Conservation (phyloP, 2,113 vertebrate species). For the Ceuthmochares aereus region DNA sequence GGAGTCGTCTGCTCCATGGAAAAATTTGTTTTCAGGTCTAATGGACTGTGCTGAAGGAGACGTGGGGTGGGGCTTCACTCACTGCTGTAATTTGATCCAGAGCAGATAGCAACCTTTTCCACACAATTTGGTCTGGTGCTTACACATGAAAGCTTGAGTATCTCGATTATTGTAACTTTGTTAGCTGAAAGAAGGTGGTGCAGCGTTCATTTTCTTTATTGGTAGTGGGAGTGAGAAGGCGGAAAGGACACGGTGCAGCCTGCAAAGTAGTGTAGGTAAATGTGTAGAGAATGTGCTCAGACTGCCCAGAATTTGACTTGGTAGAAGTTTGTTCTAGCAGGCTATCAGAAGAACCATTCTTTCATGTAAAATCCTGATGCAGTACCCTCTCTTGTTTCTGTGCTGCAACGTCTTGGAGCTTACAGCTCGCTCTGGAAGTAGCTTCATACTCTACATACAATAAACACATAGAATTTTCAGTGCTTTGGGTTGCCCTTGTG, state of each 20-base stretch:
- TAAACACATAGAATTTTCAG: not conserved
- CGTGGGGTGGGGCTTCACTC: constrained; percentile 89
- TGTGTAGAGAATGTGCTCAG: constrained; percentile 27
- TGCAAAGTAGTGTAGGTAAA: constrained; percentile 64
- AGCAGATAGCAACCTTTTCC: constrained; percentile 89
- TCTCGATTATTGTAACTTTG: constrained; percentile 79
- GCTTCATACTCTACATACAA: constrained; percentile 1
- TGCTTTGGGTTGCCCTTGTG: not conserved
- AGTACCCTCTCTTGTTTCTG: not conserved
- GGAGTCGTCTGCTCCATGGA: constrained; percentile 86
- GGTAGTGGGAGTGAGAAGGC: not conserved
- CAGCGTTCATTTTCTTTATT: constrained; percentile 70
- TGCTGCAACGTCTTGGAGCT: not conserved
- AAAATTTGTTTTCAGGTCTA: constrained; percentile 89
- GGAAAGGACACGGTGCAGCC: constrained; percentile 31
- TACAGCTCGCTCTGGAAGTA: constrained; percentile 12
- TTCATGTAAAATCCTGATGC: constrained; percentile 52
- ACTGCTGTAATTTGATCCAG: constrained; percentile 92
- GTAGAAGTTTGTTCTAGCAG: constrained; percentile 71
- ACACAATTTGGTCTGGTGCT: constrained; percentile 82
- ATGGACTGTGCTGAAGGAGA: constrained; percentile 88
- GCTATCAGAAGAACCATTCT: constrained; percentile 57
- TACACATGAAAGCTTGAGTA: constrained; percentile 78
- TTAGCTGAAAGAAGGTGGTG: constrained; percentile 75
- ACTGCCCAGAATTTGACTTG: constrained; percentile 56